Evolutionary conservation across 1,140 invertebrate species (phyloP).

Genomic region (Potamilus streckersoni): DNA sequence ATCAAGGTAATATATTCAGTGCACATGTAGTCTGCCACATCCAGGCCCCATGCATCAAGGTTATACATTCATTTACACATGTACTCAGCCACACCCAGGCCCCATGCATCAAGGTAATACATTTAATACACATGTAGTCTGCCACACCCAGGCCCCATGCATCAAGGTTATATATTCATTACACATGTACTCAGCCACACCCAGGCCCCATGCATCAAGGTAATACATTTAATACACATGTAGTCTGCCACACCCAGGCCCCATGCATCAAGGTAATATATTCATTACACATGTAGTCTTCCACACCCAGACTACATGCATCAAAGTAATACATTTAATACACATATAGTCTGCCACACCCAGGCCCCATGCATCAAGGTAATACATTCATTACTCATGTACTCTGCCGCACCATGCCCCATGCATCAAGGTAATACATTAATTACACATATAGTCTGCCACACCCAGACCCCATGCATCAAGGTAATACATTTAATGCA

Average conservation of each 20-base stretch:
- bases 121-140: slow-evolving; percentile 77
- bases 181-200: slow-evolving; percentile 66
- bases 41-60: too few species aligned
- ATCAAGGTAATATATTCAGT: background rate
- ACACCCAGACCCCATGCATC: slow-evolving; percentile 32
- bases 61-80: slow-evolving; percentile 81
- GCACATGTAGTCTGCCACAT: too few species aligned
- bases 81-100: slow-evolving; percentile 57
- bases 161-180: slow-evolving; percentile 79
- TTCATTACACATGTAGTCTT: too few species aligned
- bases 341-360: slow-evolving; percentile 59
- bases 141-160: slow-evolving; percentile 30
- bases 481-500: slow-evolving; percentile 83
- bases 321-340: slow-evolving; percentile 94
- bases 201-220: slow-evolving; percentile 27
- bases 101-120: slow-evolving; percentile 69
- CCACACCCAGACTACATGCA: slow-evolving; percentile 25
- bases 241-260: slow-evolving; percentile 15
- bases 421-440: too few species aligned
- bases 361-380: slow-evolving; percentile 24
- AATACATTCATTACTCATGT: too few species aligned
- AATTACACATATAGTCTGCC: slow-evolving; percentile 74
- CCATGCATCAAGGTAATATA: background rate
- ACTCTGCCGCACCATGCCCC: too few species aligned
- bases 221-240: too few species aligned